phyloP scores from a whole-genome alignment of 1,140 invertebrate genomes.

The Pristionchus pacificus region DNA sequence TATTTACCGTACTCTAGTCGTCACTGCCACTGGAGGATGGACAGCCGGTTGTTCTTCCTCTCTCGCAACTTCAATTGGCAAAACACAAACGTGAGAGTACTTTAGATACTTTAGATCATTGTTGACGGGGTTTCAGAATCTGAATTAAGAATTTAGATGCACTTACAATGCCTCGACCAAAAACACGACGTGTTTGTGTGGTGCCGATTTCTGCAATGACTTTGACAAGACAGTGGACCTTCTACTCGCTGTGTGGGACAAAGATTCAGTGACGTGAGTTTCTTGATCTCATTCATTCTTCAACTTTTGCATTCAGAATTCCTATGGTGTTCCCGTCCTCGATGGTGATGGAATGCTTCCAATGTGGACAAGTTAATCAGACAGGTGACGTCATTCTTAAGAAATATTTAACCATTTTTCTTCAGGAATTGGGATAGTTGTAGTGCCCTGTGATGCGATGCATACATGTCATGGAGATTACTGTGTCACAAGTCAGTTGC shows the following conservation, averaged over 20 bases:
- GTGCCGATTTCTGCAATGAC: neutral
- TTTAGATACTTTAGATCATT: no score
- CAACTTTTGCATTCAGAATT: neutral
- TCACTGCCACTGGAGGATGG: no score
- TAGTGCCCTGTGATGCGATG: neutral
- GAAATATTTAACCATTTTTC: neutral
- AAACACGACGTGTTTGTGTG: neutral
- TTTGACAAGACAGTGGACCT: neutral
- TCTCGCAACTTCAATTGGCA: no score
- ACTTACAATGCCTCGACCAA: neutral
- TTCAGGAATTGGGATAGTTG: neutral
- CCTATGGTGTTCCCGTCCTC: neutral
- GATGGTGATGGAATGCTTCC: neutral
- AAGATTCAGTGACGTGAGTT: neutral
- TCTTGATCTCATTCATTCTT: no score
- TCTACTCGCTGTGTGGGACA: neutral
- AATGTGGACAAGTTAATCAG: neutral
- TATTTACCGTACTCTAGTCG: no score
- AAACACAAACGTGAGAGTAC: no score
- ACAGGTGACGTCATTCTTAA: neutral
- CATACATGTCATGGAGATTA: neutral
- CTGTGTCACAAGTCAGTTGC: neutral
- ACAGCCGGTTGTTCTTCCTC: no score
- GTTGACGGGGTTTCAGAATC: no score
- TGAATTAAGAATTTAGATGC: neutral